Base-by-base conservation (phyloP, 2,797 vertebrate genomes). In the Argentina silus region DNA sequence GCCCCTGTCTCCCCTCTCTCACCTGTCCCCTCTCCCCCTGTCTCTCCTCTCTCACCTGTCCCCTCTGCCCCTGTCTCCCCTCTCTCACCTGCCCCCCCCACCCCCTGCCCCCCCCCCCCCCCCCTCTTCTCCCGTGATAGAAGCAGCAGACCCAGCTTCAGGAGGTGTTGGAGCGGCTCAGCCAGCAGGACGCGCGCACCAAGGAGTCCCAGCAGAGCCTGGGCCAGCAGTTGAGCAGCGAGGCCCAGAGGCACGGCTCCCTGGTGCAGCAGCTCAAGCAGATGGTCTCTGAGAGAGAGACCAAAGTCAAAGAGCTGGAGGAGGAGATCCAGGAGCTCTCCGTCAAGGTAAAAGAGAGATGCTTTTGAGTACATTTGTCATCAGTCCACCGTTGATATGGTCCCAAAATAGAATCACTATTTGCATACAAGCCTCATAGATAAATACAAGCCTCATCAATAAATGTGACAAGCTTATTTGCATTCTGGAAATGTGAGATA, bases 91-190 rank as follows among this genome's bases (percentile, higher is more conserved):
- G 12, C 21, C 17, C 7, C 45, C 3, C 7, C 60, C 36, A 42
- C 17, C 42, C 14, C n/a, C 27, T 63, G 14, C 14, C 27, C 17
- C 27, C 17, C 19, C 63, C 3, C 44, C 43, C 51, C 23, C 27
- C 42, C n/a, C 43, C n/a, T 48, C 63, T 65, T 56, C 59, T 59
- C 42, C 3, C 57, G 27, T 65, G 57, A 15, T 90, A 97, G 96
- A 93, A 87, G 76, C 95, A 96, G 83, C 95, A 96, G 85, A 92
- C 89, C 51, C 93, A 95, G 88, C 93, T 97, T 81, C 96, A 98
- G 83, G 93, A 93, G 48, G 86, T 93, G 53, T 75, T 98, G 68
- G 87, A 78, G 63, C 88, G 70, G 36, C 88, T 96, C 78, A 94
- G 93, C 76, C 91, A 91, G 65, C 92, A 95, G 75, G 93, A 92